Percentiles rank a stretch among this genome's conserved stretches.
Conservation (phyloP, 2,113 vertebrate species). For the Marcusenius ussheri region DNA sequence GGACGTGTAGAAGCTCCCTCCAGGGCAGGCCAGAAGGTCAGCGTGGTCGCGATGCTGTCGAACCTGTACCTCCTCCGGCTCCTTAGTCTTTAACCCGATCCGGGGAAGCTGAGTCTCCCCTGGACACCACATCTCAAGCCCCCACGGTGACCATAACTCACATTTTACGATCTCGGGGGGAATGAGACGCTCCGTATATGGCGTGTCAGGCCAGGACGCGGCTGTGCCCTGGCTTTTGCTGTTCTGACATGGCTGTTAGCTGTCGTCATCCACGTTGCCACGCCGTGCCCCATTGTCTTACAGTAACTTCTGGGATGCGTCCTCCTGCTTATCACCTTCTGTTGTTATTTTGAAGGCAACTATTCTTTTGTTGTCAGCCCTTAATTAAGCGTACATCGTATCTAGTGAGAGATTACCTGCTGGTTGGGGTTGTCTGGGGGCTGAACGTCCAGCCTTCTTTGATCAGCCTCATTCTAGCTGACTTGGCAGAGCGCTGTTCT, state of each 20-base stretch:
- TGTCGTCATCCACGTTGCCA: slow-evolving; percentile 15
- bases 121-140: slow-evolving; percentile 31
- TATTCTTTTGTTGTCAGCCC: not conserved
- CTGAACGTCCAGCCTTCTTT: not conserved
- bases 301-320: not conserved
- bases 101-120: slow-evolving; percentile 15
- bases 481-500: not conserved
- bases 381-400: not conserved
- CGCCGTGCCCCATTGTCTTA: not conserved
- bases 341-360: not conserved
- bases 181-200: slow-evolving; percentile 44
- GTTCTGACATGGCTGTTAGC: not conserved
- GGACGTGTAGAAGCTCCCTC: not conserved
- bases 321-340: not conserved
- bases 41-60: not conserved
- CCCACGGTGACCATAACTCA: slow-evolving; percentile 34
- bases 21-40: not conserved
- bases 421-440: not conserved
- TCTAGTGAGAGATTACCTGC: not conserved
- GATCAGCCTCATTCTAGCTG: not conserved
- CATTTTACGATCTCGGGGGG: slow-evolving; percentile 26
- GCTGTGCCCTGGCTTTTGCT: not conserved
- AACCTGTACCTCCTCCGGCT: slow-evolving; percentile 19
- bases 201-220: slow-evolving; percentile 29
- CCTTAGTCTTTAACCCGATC: slow-evolving; percentile 9